Evolutionary conservation across 1,140 invertebrate species (phyloP).

Genomic region (Batillaria attramentaria): DNA sequence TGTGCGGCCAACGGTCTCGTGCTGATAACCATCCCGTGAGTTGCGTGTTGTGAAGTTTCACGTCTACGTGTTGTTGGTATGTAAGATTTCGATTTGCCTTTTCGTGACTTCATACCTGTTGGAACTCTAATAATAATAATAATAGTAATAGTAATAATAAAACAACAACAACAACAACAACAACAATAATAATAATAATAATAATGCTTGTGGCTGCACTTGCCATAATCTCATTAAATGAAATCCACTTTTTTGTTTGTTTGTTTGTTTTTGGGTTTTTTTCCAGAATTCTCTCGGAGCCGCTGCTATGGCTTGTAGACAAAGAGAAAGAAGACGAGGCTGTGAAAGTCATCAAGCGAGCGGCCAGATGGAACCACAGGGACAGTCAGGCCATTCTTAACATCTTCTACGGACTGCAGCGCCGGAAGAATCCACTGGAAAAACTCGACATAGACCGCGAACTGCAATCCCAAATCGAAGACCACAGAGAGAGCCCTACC

Average conservation of each 20-base stretch:
- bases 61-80: not conserved
- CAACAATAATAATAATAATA: no score
- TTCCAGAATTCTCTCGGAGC: not conserved
- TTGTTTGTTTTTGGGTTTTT: not conserved
- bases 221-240: not conserved
- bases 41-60: slow-evolving; percentile 1
- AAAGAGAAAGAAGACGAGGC: slow-evolving; percentile 19
- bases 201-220: no score
- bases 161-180: no score
- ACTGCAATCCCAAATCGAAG: not conserved
- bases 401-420: not conserved
- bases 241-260: not conserved
- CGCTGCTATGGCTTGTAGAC: slow-evolving; percentile 15
- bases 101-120: not conserved
- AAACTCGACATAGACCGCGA: not conserved
- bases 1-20: not conserved
- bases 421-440: not conserved
- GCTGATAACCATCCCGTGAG: slow-evolving; percentile 7
- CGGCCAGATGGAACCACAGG: slow-evolving; percentile 2
- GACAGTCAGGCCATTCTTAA: not conserved
- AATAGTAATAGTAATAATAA: no score
- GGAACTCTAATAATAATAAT: no score
- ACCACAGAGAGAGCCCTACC: not conserved
- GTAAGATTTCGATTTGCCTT: not conserved
- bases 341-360: slow-evolving; percentile 11